A percentile compares a stretch with the other conserved stretches of the same genome.
These are phyloP conservation scores for Perca schrenkii DNA, from an alignment of 2,113 vertebrate genomes.

Conservation along the genomic window DNA sequence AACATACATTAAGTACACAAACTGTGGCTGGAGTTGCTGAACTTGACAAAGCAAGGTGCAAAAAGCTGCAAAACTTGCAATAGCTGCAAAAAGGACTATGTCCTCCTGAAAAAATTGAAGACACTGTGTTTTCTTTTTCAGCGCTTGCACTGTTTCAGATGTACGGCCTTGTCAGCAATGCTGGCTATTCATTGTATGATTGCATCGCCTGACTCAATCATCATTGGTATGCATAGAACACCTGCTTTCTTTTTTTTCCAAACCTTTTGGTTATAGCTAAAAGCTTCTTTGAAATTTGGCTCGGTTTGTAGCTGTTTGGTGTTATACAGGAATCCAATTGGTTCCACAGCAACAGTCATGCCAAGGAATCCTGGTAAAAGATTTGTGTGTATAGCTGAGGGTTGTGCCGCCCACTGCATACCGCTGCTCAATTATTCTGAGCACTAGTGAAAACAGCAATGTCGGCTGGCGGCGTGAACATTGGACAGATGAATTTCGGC, in stretches of 20 bases:
- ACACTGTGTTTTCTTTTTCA: neutral
- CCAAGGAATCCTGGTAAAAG: constrained; percentile 47
- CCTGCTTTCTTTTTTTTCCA: constrained; percentile 20
- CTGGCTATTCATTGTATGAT: constrained; percentile 20
- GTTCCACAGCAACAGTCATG: constrained; percentile 45
- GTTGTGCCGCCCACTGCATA: constrained; percentile 44
- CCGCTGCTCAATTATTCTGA: constrained; percentile 69
- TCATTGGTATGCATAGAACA: constrained; percentile 55
- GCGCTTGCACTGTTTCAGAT: constrained; percentile 4
- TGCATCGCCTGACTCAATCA: constrained; percentile 25
- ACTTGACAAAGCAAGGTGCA: constrained; percentile 14
- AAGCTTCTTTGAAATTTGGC: constrained; percentile 59
- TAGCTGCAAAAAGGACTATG: constrained; percentile 21
- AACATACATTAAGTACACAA: constrained; percentile 1
- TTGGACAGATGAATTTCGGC: constrained; percentile 71
- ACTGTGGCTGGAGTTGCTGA: constrained; percentile 25
- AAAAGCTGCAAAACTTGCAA: constrained; percentile 34
- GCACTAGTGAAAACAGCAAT: constrained; percentile 35
- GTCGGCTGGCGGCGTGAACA: constrained; percentile 51
- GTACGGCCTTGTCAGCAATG: constrained; percentile 11
- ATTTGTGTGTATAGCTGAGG: constrained; percentile 38
- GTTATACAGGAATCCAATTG: constrained; percentile 46
- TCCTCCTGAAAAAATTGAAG: constrained; percentile 14
- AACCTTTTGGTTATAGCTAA: constrained; percentile 43
- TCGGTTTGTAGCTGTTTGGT: constrained; percentile 26